Evolutionary conservation across 2,113 vertebrate genomes (phyloP), one percentile per base, ranked within the genome.

Genomic region (Damaliscus lunatus): DNA sequence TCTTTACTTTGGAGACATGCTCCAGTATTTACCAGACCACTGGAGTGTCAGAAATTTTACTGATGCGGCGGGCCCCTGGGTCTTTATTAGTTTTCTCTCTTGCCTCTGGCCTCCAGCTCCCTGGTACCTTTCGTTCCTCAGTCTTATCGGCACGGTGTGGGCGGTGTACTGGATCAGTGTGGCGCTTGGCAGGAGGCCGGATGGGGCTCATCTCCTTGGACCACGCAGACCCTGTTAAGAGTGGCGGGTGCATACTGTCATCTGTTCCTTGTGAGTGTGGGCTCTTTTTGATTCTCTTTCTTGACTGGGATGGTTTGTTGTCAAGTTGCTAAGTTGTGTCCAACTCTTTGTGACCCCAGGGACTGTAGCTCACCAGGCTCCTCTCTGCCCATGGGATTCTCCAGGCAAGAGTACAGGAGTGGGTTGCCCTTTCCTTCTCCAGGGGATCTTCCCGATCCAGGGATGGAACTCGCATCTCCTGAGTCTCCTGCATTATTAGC

Each of bases 131-230:
- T 50, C n/a, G 27, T 2, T 48, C 43, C 7, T 59, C 33, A 6
- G 11, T 40, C 60, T 7, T 9, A 15, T 4, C 12, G 10, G 88
- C 60, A 14, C 2, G n/a, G 10, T 27, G 60, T 3, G 3, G 1
- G 81, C 53, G 5, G 16, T 13, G 31, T 48, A 2, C 43, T 9
- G 74, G 59, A 6, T 17, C 60, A 29, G 0, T 0, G 17, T 7
- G 40, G 31, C 3, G 2, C 14, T 21, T 52, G 25, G 21, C 36
- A 8, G 59, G 27, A 7, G 43, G 52, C 74, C 3, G 1, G 4
- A 77, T 11, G 62, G 50, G 27, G 23, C 60, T 15, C 21, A 8
- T 8, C 25, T 40, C n/a, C 4, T 33, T 13, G 53, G 33, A 13
- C 52, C n/a, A 57, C 23, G 14, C 36, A 27, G 80, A n/a, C 48